Conservation (phyloP, 2,888 invertebrate genomes). For the Plagodis pulveraria region DNA sequence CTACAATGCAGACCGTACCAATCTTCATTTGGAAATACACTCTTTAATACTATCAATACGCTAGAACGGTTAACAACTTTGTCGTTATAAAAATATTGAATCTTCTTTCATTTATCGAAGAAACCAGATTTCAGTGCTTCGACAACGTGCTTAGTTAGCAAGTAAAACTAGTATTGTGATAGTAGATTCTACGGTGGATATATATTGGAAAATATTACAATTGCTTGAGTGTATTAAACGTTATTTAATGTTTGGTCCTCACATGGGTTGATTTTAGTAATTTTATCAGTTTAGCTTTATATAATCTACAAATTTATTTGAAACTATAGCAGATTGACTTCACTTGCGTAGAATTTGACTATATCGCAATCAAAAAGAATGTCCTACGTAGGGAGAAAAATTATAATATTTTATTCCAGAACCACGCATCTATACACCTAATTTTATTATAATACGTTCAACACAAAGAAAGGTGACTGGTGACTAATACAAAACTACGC, state of each 20-base stretch:
- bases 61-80: constrained; percentile 1
- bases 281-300: no score
- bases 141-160: constrained; percentile 4
- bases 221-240: constrained; percentile 23
- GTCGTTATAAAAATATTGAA: constrained; percentile 1
- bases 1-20: constrained; percentile 19
- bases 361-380: no score
- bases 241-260: constrained; percentile 5
- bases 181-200: not conserved
- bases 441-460: no score
- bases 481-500: no score
- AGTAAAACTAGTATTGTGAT: constrained; percentile 1
- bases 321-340: no score
- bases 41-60: constrained; percentile 6
- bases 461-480: no score
- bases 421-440: no score
- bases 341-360: no score
- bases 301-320: no score
- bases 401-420: no score
- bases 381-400: no score
- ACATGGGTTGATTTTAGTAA: no score
- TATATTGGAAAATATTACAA: constrained; percentile 28
- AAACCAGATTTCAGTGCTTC: not conserved
- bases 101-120: not conserved
- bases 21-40: constrained; percentile 29